Base-by-base conservation (phyloP, 2,113 vertebrate species). In the Malurus cyaneus region DNA sequence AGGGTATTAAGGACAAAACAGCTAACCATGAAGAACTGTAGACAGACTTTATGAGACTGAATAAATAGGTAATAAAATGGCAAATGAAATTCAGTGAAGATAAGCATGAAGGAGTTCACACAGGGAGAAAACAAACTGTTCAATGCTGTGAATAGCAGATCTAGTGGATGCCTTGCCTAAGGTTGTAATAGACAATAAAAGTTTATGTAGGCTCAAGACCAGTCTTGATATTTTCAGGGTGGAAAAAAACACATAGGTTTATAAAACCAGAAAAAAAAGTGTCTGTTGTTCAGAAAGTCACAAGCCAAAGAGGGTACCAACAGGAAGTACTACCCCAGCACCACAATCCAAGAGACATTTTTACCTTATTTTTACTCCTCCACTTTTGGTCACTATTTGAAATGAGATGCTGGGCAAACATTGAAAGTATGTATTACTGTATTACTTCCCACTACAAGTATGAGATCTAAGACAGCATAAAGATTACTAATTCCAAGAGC, bases 11-110 rank as follows among this genome's bases (percentile, higher is more conserved):
- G 88, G 94, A 92, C 93, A 53, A 88, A 96, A 71, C 74, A 86
- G 49, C 57, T 90, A 76, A 93, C 82, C 93, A 89, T 94, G 95
- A 94, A 95, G 86, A 96, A 80, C 66, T 90, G n/a, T 76, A 80
- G 91, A 42, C 57, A 86, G 76, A 86, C 36, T 90, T 96, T 94
- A 95, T 90, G 93, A 86, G 82, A 64, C 62, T 88, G 79, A 88
- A 92, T 90, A 95, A 90, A 79, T 88, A 82, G 93, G 46, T 92
- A 93, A 93, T 95, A 94, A 96, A 96, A 94, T 72, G 54, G 71
- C 46, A 90, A 93, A 93, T 95, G 76, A 95, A 94, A 86, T 88
- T 88, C 57, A 76, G 53, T 83, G 76, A 94, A 88, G 83, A 54
- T 86, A 94, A 92, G 86, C 49, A 69, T 49, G 50, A 86, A 93